These are phyloP conservation scores for Lochmaea capreae DNA, from an alignment of 2,888 invertebrate genomes.

Conservation along the genomic window DNA sequence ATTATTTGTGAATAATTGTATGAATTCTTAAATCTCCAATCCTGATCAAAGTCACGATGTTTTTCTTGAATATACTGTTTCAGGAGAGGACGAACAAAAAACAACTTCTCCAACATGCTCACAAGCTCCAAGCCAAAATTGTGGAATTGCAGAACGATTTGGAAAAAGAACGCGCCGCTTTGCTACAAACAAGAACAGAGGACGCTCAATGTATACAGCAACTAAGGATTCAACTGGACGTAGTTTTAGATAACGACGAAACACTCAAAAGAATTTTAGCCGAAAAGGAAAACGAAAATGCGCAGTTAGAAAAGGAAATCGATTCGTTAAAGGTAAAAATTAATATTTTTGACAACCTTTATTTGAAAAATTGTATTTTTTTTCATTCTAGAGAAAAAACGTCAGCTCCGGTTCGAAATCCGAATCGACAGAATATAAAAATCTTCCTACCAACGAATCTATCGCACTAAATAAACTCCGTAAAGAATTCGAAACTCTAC, in stretches of 20 bases:
- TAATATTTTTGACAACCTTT: too few species aligned
- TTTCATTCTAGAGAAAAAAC: constrained; percentile 4
- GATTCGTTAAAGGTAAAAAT: constrained; percentile 47
- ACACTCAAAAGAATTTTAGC: constrained; percentile 73
- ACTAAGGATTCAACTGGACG: constrained; percentile 74
- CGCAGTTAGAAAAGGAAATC: constrained; percentile 58
- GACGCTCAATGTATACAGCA: constrained; percentile 76
- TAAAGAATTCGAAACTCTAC: constrained; percentile 49
- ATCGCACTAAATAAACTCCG: constrained; percentile 52
- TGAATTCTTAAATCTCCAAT: too few species aligned
- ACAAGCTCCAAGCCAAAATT: constrained; percentile 58
- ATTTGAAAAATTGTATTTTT: too few species aligned
- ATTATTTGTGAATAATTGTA: too few species aligned
- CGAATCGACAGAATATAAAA: constrained; percentile 60
- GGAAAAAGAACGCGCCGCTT: constrained; percentile 71
- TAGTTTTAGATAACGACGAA: constrained; percentile 73
- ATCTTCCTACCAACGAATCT: constrained; percentile 53
- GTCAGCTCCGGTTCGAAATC: constrained; percentile 34
- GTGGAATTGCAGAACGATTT: constrained; percentile 66
- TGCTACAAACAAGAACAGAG: constrained; percentile 71
- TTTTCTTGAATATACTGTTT: too few species aligned
- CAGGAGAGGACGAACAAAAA: constrained; percentile 48
- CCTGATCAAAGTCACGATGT: too few species aligned
- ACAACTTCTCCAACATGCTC: constrained; percentile 47
- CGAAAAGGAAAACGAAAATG: constrained; percentile 66